Base-by-base conservation (phyloP, 2,888 invertebrate species). In the Blastobasis lacticolella region DNA sequence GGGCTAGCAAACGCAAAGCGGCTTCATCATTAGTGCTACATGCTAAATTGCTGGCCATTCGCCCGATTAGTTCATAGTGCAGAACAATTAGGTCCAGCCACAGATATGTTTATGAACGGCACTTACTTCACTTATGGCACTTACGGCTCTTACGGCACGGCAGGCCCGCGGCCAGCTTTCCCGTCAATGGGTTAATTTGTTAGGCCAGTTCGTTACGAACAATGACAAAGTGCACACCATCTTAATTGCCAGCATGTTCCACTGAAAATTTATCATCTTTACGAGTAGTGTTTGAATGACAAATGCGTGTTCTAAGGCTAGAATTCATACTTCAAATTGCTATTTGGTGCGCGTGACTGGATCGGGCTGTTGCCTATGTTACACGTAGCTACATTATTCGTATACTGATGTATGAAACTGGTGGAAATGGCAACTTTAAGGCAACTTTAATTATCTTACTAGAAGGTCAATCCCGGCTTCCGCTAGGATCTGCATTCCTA, bases 111-210 rank as follows among this genome's bases (percentile, higher is more conserved):
- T 47, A 50, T 46, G 46, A 40, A 7, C 40, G 6, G 41, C 38
- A 46, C 38, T 36, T 46, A 48, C 23, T 2, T 1, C 3, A 23
- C 23, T 23, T 23, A 23, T 23, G 23, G 23, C 23, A 43, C n/a
- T 43, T 43, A 43, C 43, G n/a, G 5, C n/a, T 8, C n/a, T 5
- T 43, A 5, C 6, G 10, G 9, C 5, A n/a, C 10, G 9, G n/a
- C 10, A n/a, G 42, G 10, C 10, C n/a, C n/a, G 43, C n/a, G 9
- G 0, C n/a, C 45, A 47, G 47, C 49, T 51, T 54, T 51, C 49
- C 46, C 50, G 50, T 43, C 51, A 45, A 51, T 51, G 48, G 48
- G 46, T 51, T 49, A 54, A 54, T 54, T 49, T 49, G 49, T 49
- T 44, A 37, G 23, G 44, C 43, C 44, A 37, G 38, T 49, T 49